Percentiles rank a stretch among this genome's conserved stretches.
phyloP scores from a whole-genome alignment of 2,888 invertebrate genomes.

The Coenonympha arcania region DNA sequence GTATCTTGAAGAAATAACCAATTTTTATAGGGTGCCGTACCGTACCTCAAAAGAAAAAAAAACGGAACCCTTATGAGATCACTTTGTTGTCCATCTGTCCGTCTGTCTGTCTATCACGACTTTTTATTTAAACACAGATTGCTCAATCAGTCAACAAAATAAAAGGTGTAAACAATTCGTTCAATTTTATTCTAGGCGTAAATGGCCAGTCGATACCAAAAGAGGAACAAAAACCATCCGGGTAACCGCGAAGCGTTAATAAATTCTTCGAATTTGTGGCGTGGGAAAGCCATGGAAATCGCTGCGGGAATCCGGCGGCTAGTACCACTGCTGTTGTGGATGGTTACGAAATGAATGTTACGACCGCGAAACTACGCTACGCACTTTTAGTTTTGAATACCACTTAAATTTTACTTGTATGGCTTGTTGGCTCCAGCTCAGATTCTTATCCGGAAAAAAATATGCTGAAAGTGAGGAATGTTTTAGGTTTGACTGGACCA shows the following conservation, averaged over 20 bases:
- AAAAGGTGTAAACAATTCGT: neutral
- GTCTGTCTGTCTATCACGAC: too few relatives aligned
- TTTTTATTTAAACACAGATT: neutral
- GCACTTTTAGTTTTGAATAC: conserved; percentile 1
- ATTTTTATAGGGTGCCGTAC: too few relatives aligned
- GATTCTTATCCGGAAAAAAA: too few relatives aligned
- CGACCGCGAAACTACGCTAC: neutral
- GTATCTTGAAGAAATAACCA: too few relatives aligned
- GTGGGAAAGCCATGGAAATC: conserved; percentile 36
- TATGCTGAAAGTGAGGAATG: too few relatives aligned
- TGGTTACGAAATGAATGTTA: conserved; percentile 4
- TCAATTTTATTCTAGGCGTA: neutral
- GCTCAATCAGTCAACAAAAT: neutral
- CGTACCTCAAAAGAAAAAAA: too few relatives aligned
- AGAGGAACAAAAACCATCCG: conserved; percentile 56
- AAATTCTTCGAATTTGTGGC: conserved; percentile 61
- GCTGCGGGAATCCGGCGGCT: conserved; percentile 35
- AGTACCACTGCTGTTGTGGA: conserved; percentile 14
- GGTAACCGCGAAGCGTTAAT: conserved; percentile 69
- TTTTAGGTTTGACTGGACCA: too few relatives aligned
- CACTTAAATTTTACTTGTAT: neutral
- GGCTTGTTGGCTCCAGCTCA: too few relatives aligned
- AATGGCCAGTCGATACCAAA: conserved; percentile 37
- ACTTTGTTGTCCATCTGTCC: too few relatives aligned
- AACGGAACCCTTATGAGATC: too few relatives aligned